Base-by-base conservation (phyloP, 2,888 invertebrate species). In the Leptodirus hochenwartii region DNA sequence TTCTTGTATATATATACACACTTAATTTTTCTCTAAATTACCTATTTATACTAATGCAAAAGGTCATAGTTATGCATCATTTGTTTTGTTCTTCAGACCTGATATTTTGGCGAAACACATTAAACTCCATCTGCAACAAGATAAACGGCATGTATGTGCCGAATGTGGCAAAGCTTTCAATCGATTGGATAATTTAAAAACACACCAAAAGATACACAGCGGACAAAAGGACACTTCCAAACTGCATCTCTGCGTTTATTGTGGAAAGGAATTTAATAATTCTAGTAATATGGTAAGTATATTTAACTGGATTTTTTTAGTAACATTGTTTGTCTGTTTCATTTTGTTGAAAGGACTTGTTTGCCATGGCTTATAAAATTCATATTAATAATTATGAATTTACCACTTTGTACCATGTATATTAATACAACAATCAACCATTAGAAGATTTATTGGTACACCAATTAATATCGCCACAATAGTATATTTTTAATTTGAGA, bases 61-160 rank as follows among this genome's bases (percentile, higher is more conserved):
- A n/a, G n/a, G n/a, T n/a, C n/a, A n/a, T n/a, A n/a, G n/a, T n/a
- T n/a, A n/a, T n/a, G n/a, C n/a, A n/a, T n/a, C n/a, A n/a, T n/a
- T n/a, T n/a, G n/a, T 32, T 37, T 36, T 36, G 38, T 28, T 32
- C 50, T 60, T 41, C 47, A 70, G 73, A 49, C 64, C 66, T 28
- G 73, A 72, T 38, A 62, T 68, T 42, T 54, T 76, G 6, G 65
- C 66, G 1, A 62, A 69, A 29, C 76, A 76, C 48, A 61, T 63
- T 13, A 68, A 67, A 41, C 54, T 65, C n/a, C 74, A 75, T 46
- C 37, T 57, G 23, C 44, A 53, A 30, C 53, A 55, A 37, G 56
- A 56, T 33, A 57, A 57, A 35, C 38, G 55, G 15, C 56, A 57
- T 38, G 59, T 65, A 26, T 76, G 75, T 46, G 61, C 63, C 16